A percentile compares a stretch with the other conserved stretches of the same genome.
Conservation (phyloP, 2,113 vertebrate genomes). For the Phocoena phocoena region DNA sequence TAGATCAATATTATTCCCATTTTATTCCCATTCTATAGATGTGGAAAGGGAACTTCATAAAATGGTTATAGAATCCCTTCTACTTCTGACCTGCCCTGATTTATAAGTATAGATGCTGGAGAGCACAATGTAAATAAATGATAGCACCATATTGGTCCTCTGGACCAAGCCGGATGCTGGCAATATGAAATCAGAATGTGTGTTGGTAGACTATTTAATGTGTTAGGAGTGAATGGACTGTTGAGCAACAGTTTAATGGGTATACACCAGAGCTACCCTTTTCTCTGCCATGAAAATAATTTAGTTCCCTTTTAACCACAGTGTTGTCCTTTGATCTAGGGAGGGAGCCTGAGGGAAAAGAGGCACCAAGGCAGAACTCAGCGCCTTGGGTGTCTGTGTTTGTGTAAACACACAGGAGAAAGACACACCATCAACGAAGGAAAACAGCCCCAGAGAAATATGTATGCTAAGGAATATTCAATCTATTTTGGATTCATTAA, state of each 20-base stretch:
- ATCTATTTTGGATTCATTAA: conserved; percentile 39
- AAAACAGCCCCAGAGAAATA: conserved; percentile 53
- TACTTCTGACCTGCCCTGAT: not conserved
- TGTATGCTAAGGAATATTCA: not conserved
- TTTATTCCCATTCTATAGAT: not conserved
- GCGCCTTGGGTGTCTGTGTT: not conserved
- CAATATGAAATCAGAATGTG: not conserved
- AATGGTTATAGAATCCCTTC: not conserved
- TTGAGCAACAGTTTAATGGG: not conserved
- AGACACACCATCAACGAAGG: not conserved
- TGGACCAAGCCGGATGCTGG: not conserved
- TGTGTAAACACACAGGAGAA: conserved; percentile 3
- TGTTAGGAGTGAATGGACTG: not conserved
- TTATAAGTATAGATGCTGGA: not conserved
- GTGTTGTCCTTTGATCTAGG: conserved; percentile 42
- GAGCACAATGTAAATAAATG: not conserved
- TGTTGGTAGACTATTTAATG: not conserved
- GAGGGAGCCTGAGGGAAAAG: conserved; percentile 8
- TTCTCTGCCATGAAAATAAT: not conserved
- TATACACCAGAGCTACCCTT: not conserved
- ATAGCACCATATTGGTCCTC: not conserved
- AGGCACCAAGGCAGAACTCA: not conserved
- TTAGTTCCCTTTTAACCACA: not conserved
- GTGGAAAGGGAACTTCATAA: not conserved
- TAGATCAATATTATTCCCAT: not conserved